These are phyloP conservation scores for Tetrapedia diversipes DNA, from an alignment of 2,888 invertebrate species.

Conservation along the genomic window DNA sequence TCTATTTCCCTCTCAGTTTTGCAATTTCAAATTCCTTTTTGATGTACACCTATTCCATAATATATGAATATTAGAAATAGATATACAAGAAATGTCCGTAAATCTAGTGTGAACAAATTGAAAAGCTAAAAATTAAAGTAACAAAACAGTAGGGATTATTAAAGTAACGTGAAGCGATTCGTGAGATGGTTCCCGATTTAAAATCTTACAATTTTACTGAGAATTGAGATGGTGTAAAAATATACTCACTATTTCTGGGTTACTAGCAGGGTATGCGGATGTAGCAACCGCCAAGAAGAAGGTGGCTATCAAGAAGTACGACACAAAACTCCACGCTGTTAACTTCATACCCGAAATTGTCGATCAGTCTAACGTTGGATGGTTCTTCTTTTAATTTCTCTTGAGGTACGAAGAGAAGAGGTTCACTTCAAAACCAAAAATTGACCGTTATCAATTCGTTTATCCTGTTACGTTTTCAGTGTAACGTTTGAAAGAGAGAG, in stretches of 20 bases:
- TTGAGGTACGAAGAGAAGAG: background rate
- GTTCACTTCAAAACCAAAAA: conserved; percentile 13
- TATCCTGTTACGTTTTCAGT: background rate
- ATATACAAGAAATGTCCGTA: no score
- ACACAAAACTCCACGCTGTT: conserved; percentile 45
- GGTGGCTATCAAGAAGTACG: conserved; percentile 59
- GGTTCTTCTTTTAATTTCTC: background rate
- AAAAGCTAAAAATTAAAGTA: no score
- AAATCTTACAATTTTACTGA: background rate
- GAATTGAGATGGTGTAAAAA: background rate
- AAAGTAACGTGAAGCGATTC: background rate
- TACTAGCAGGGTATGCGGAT: conserved; percentile 77
- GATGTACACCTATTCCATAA: no score
- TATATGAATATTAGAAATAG: no score
- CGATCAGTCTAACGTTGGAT: background rate
- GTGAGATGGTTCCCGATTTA: background rate
- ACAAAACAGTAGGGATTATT: background rate
- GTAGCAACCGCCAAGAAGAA: conserved; percentile 69
- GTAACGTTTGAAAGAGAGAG: conserved; percentile 4
- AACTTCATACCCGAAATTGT: conserved; percentile 70
- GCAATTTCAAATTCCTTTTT: no score
- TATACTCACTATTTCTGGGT: conserved; percentile 80
- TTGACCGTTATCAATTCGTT: no score
- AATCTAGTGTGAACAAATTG: no score
- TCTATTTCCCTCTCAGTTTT: no score